phyloP scores from a whole-genome alignment of 2,888 invertebrate genomes.

The Euspilapteryx auroguttella region DNA sequence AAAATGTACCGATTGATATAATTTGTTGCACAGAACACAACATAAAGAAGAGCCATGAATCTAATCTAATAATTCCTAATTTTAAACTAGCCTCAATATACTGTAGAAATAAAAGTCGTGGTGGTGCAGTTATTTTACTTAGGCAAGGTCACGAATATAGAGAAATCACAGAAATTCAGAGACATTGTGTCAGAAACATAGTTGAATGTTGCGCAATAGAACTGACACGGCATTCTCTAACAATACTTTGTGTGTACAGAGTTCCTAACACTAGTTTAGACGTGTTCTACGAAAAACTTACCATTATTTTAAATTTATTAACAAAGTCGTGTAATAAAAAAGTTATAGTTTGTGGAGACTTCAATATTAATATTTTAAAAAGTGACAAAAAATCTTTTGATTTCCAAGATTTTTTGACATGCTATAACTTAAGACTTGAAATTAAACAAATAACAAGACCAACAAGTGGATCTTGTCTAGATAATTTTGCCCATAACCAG shows the following conservation, averaged over 20 bases:
- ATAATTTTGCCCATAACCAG: background rate
- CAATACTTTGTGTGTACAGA: background rate
- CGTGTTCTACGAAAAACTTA: too few species aligned
- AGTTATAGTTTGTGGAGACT: background rate
- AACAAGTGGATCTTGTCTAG: background rate
- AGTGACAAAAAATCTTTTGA: background rate
- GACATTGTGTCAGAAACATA: background rate
- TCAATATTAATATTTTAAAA: background rate
- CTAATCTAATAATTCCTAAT: background rate
- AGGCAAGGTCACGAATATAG: background rate
- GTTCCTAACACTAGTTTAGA: background rate
- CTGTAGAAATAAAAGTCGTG: background rate
- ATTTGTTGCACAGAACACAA: background rate
- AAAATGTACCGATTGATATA: background rate
- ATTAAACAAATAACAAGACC: background rate
- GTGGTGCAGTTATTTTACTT: background rate
- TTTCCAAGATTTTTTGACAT: background rate
- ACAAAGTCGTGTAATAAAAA: background rate
- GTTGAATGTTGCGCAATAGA: background rate
- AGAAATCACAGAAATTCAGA: background rate
- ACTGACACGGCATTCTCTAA: background rate
- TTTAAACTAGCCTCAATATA: background rate
- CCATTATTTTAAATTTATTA: too few species aligned
- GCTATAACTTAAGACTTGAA: background rate
- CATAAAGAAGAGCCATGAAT: background rate